These are phyloP conservation scores for Leptoclinus maculatus DNA, from an alignment of 2,797 vertebrate genomes.

Conservation along the genomic window DNA sequence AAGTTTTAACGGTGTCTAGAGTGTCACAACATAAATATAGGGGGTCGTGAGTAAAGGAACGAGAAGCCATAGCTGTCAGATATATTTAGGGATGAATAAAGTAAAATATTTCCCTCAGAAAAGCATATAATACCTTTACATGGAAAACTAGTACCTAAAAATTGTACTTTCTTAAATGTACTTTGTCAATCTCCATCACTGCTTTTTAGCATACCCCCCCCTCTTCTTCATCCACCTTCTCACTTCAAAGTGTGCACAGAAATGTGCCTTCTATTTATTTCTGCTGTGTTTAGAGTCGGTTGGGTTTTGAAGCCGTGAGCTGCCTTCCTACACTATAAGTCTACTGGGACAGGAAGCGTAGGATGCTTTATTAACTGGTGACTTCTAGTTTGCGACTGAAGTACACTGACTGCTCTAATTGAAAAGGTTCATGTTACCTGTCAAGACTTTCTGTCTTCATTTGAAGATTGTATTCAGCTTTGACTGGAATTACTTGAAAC, in stretches of 20 bases:
- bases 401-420: constrained; percentile 7
- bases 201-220: background rate
- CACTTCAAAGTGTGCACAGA: constrained; percentile 52
- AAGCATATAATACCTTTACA: background rate
- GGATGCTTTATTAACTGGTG: constrained; percentile 59
- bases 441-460: background rate
- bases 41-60: background rate
- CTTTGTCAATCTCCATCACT: background rate
- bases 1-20: background rate
- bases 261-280: constrained; percentile 39
- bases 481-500: background rate
- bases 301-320: constrained; percentile 49
- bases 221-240: constrained; percentile 37
- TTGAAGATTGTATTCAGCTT: constrained; percentile 9
- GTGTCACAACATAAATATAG: background rate
- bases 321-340: constrained; percentile 39
- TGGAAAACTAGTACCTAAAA: background rate
- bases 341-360: constrained; percentile 23
- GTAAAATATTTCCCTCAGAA: background rate
- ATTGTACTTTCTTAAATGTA: background rate
- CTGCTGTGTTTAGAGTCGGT: constrained; percentile 22
- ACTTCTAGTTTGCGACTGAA: constrained; percentile 41
- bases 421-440: background rate
- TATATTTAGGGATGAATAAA: background rate
- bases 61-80: background rate